Percentiles rank a stretch among this genome's conserved stretches.
phyloP scores from a whole-genome alignment of 1,140 invertebrate species.

The Drosophila bipectinata region DNA sequence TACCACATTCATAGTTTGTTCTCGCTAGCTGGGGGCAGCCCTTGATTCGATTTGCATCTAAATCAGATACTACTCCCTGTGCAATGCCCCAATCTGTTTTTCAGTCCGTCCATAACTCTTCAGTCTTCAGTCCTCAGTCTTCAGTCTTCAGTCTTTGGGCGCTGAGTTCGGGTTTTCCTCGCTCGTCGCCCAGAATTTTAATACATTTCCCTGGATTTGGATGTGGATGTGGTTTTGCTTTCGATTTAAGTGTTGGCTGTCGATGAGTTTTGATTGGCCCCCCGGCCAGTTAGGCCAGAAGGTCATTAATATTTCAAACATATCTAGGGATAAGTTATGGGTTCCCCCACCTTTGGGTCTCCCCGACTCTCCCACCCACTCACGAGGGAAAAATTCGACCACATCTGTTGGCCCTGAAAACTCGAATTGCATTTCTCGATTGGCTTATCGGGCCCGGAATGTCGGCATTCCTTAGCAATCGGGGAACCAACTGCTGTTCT shows the following conservation, averaged over 20 bases:
- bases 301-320: conserved; percentile 80
- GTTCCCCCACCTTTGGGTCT: conserved; percentile 45
- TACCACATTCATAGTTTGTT: conserved; percentile 79
- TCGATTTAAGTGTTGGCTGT: conserved; percentile 75
- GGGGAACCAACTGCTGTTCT: conserved; percentile 48
- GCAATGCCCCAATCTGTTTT: conserved; percentile 38
- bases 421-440: conserved; percentile 36
- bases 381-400: not conserved
- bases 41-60: conserved; percentile 80
- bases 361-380: conserved; percentile 6
- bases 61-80: conserved; percentile 67
- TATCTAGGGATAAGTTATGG: conserved; percentile 74
- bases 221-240: conserved; percentile 27
- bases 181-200: conserved; percentile 64
- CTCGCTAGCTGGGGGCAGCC: conserved; percentile 33
- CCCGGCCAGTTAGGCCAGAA: conserved; percentile 34
- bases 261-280: conserved; percentile 54
- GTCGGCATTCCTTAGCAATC: conserved; percentile 58
- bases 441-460: conserved; percentile 49
- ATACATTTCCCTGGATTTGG: conserved; percentile 41
- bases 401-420: conserved; percentile 52
- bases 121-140: conserved; percentile 22
- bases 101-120: conserved; percentile 67
- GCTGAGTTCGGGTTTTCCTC: conserved; percentile 60
- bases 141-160: conserved; percentile 24